Base-by-base conservation (phyloP, 2,113 vertebrate genomes). In the Setophaga kirtlandii region DNA sequence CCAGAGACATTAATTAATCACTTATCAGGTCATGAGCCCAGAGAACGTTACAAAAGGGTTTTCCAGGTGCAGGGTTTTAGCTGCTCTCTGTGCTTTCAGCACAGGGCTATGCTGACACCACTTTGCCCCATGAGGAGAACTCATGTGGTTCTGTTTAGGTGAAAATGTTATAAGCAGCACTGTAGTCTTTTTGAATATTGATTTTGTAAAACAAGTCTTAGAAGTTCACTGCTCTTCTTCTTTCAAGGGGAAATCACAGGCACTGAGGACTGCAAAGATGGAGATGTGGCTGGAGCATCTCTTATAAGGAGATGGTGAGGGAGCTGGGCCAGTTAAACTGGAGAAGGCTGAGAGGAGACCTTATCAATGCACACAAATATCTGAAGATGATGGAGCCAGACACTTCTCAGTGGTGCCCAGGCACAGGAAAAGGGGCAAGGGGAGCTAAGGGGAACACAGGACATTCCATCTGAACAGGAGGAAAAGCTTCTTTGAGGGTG, bases 211-310 rank as follows among this genome's bases (percentile, higher is more conserved):
- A 80, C 6, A 42, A 22, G 22, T 47, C 92, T 84, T 82, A 8
- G 13, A 82, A 89, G 63, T 79, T 74, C 44, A 80, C 16, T 70
- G 83, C 71, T 83, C 80, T 95, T 22, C 55, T 94, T 93, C 89
- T 93, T 81, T 87, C 44, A 62, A 83, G 94, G 90, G 44, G 79
- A 90, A 96, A 96, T 96, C 73, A 89, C 46, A 95, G 47, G 33
- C 62, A 44, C 14, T 24, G 42, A 42, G 22, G 31, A 33, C 10
- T 77, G 58, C 4, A 63, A 63, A 70, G 35, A 44, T 10, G 25
- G 33, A 69, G 31, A 41, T 39, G 35, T 53, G 55, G 15, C 49
- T 69, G 79, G 5, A 49, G 15, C 31, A 33, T 33, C 31, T 28
- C 12, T 63, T 15, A 4, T 33, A 15, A 55, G 39, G 63, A 75